Base-by-base conservation (phyloP, 2,797 vertebrate genomes). In the Merluccius polli region DNA sequence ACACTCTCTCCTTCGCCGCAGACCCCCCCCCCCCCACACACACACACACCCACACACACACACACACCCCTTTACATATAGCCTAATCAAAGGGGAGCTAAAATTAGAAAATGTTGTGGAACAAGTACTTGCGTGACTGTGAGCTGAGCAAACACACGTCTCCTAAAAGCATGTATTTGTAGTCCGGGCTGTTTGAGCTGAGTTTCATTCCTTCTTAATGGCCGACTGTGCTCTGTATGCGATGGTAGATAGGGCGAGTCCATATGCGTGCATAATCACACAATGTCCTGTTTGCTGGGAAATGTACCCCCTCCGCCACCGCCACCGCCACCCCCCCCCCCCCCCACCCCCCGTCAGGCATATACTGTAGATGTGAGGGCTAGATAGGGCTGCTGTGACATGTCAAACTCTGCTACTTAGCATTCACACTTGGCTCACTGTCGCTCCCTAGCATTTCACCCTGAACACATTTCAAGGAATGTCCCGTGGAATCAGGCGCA, bases 31-130 rank as follows among this genome's bases (percentile, higher is more conserved):
- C 68, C 77, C 76, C 73, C 10, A n/a, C n/a, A n/a, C n/a, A n/a
- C n/a, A n/a, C n/a, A n/a, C n/a, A n/a, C n/a, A n/a, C n/a, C n/a
- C n/a, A n/a, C n/a, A n/a, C n/a, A n/a, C n/a, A n/a, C n/a, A n/a
- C n/a, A n/a, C n/a, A n/a, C n/a, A n/a, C n/a, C 33, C 11, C 24
- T 59, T 71, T 16, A 48, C 27, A 48, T 30, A 52, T 78, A 78
- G 74, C 87, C 83, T 88, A 92, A 93, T 90, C 86, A 90, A 92
- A 90, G 87, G 44, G 16, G 16, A 83, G 75, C 82, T 89, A 89
- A 90, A 91, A 91, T 90, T 92, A 92, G 90, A 89, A 82, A 2
- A 67, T 30, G 76, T 84, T 36, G 75, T 77, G 81, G 79, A 86
- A 88, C 81, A 83, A 77, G 87, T 82, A 82, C 78, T 84, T 77